Conservation (phyloP, 53 echinoderm and acorn worm species). For the Paracentrotus lividus region DNA sequence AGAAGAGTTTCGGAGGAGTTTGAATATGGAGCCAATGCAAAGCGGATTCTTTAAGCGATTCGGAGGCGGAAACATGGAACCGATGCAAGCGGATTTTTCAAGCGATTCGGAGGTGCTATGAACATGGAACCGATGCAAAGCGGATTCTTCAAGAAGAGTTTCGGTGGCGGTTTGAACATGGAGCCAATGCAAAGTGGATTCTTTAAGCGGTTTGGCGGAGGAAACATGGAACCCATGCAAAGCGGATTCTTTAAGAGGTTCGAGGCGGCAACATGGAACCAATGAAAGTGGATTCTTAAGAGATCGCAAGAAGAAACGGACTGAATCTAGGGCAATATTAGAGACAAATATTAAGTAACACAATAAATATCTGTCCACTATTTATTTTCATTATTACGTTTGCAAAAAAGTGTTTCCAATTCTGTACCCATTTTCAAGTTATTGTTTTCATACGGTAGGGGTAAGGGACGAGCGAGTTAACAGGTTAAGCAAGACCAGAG, state of each 20-base stretch:
- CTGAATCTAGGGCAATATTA: conserved; percentile 53
- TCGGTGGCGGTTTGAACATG: conserved; percentile 47
- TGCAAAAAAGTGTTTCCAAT: neutral
- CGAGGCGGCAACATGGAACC: neutral
- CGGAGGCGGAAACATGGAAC: conserved; percentile 41
- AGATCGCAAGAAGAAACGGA: conserved; percentile 58
- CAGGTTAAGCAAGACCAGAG: too few relatives aligned
- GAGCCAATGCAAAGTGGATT: conserved; percentile 68
- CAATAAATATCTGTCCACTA: conserved; percentile 31
- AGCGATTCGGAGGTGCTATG: neutral
- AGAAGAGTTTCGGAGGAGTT: neutral
- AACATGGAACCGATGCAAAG: conserved; percentile 63
- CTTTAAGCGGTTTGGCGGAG: conserved; percentile 48
- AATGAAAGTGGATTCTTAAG: conserved; percentile 62
- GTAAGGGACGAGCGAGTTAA: neutral
- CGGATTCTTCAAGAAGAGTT: conserved; percentile 65
- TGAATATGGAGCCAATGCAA: conserved; percentile 61
- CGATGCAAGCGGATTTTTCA: conserved; percentile 61
- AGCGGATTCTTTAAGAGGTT: conserved; percentile 61
- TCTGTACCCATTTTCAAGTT: neutral
- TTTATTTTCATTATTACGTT: neutral
- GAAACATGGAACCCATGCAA: conserved; percentile 46
- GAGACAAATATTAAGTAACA: conserved; percentile 35
- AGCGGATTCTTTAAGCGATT: conserved; percentile 72
- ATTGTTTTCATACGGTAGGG: neutral